Conservation (phyloP, 2,888 invertebrate species). For the Hesperia comma region DNA sequence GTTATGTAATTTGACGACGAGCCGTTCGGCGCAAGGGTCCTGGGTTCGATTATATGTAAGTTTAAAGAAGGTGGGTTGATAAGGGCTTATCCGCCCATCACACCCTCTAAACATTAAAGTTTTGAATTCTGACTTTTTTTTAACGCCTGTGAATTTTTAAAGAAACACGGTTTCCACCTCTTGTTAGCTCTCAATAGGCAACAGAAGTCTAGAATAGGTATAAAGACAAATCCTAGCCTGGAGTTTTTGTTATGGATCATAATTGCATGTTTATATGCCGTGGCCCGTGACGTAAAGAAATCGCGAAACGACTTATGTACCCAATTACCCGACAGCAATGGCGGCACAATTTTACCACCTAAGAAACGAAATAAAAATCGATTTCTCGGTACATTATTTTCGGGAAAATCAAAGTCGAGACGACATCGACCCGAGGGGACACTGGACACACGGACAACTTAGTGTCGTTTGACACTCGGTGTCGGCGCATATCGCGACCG, state of each 20-base stretch:
- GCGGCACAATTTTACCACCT: constrained; percentile 54
- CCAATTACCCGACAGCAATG: constrained; percentile 38
- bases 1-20: constrained; percentile 2
- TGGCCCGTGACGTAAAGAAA: constrained; percentile 47
- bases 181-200: constrained; percentile 18
- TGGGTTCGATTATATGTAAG: too few species aligned
- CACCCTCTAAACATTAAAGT: too few species aligned
- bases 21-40: too few species aligned
- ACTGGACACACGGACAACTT: constrained; percentile 41
- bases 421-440: constrained; percentile 44
- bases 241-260: constrained; percentile 43
- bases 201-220: constrained; percentile 38
- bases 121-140: too few species aligned
- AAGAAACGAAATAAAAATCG: constrained; percentile 62
- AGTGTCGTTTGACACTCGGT: constrained; percentile 25
- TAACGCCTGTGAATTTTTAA: constrained; percentile 34
- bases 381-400: constrained; percentile 71
- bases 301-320: constrained; percentile 47
- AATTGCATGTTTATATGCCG: constrained; percentile 45
- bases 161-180: constrained; percentile 23
- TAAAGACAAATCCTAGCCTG: constrained; percentile 38
- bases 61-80: too few species aligned
- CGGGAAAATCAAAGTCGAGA: constrained; percentile 54
- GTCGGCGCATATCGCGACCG: constrained; percentile 52
- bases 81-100: too few species aligned